Percentiles rank a stretch among this genome's conserved stretches.
Conservation (phyloP, 1,140 invertebrate genomes). For the Zaprionus vittiger region DNA sequence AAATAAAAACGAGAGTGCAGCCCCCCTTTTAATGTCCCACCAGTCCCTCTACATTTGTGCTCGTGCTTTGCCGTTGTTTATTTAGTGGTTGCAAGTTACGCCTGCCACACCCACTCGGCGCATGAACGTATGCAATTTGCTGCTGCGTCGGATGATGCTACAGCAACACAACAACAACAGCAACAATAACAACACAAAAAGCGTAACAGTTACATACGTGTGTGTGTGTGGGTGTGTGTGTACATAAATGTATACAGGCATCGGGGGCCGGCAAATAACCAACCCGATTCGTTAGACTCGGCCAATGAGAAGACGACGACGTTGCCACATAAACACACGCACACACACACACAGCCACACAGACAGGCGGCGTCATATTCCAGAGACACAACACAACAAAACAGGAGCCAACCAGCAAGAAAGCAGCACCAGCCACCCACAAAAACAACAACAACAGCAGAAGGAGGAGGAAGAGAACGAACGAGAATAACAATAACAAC, state of each 20-base stretch:
- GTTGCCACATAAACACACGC: slow-evolving; percentile 12
- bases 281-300: slow-evolving; percentile 67
- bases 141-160: slow-evolving; percentile 43
- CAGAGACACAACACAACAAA: slow-evolving; percentile 82
- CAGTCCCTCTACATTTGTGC: not conserved
- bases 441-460: slow-evolving; percentile 60
- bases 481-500: slow-evolving; percentile 24
- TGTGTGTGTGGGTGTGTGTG: not conserved
- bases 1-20: slow-evolving; percentile 50
- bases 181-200: slow-evolving; percentile 39
- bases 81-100: slow-evolving; percentile 73
- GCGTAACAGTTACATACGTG: slow-evolving; percentile 56
- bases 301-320: slow-evolving; percentile 67
- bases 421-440: slow-evolving; percentile 57
- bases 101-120: slow-evolving; percentile 67
- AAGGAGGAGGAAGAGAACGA: slow-evolving; percentile 18
- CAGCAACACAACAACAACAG: slow-evolving; percentile 42
- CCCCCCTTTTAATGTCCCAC: slow-evolving; percentile 10
- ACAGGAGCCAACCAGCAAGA: slow-evolving; percentile 80
- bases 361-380: slow-evolving; percentile 73
- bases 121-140: slow-evolving; percentile 48
- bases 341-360: slow-evolving; percentile 29
- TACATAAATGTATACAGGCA: slow-evolving; percentile 12
- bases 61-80: slow-evolving; percentile 56
- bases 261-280: slow-evolving; percentile 59